Conservation (phyloP, 2,113 vertebrate species). For the Ophthalmolycus amberensis region DNA sequence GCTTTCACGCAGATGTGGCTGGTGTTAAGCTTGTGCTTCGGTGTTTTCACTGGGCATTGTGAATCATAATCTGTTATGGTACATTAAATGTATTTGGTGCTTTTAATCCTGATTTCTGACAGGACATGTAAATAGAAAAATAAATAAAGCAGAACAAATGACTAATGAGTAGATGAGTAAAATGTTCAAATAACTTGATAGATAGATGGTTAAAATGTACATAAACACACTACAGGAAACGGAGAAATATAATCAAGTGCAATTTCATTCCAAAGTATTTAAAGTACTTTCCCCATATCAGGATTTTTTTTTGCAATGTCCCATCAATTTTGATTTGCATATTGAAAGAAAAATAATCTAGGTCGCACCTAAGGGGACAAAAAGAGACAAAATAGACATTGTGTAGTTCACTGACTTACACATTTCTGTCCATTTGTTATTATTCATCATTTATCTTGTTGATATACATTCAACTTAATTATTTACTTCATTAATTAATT, state of each 20-base stretch:
- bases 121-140: not conserved
- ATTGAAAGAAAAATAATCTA: not conserved
- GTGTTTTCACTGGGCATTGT: not conserved
- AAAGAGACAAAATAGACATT: not conserved
- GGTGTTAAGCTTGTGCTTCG: not conserved
- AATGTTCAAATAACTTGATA: not conserved
- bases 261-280: not conserved
- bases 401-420: not conserved
- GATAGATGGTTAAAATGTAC: not conserved
- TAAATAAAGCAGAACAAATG: not conserved
- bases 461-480: not conserved
- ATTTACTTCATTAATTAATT: not conserved
- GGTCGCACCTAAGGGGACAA: not conserved
- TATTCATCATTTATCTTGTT: not conserved
- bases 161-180: not conserved
- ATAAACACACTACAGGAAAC: not conserved
- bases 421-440: not conserved
- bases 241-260: not conserved
- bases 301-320: not conserved
- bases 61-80: not conserved
- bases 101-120: not conserved
- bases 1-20: slow-evolving; percentile 6
- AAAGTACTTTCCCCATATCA: not conserved
- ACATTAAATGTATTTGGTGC: not conserved
- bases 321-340: slow-evolving; percentile 32